These are phyloP conservation scores for Fregata magnificens DNA, from an alignment of 2,113 vertebrate species.

Conservation along the genomic window DNA sequence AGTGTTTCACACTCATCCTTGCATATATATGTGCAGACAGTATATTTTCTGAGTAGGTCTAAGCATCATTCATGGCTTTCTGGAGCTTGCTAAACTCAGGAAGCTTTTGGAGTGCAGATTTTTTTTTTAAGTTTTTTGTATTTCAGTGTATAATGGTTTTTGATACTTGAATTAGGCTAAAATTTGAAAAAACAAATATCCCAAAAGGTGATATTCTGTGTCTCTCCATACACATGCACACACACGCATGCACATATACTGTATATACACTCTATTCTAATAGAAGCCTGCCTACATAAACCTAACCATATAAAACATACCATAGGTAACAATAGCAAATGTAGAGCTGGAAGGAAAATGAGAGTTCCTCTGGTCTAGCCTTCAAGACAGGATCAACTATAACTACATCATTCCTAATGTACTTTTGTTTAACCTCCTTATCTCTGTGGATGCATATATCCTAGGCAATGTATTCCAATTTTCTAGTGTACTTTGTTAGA, in stretches of 20 bases:
- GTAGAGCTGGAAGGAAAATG: neutral
- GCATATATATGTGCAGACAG: neutral
- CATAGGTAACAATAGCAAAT: neutral
- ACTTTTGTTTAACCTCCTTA: neutral
- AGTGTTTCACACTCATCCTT: neutral
- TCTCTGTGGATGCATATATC: neutral
- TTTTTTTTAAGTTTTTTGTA: neutral
- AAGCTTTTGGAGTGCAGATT: neutral
- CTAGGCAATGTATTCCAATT: rapidly evolving
- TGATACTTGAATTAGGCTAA: neutral
- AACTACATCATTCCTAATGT: neutral
- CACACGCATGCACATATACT: rapidly evolving
- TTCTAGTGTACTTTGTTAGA: neutral
- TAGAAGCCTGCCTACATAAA: neutral
- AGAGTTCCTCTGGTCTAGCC: neutral
- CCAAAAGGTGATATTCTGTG: neutral
- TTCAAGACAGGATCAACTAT: neutral
- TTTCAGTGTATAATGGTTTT: neutral
- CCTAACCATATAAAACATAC: neutral
- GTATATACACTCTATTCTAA: neutral
- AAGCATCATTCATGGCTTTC: neutral
- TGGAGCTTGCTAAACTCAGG: neutral
- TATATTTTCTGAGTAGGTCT: neutral
- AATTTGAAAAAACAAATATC: neutral
- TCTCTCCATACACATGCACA: neutral